Evolutionary conservation across 2,888 invertebrate genomes (phyloP), one percentile per base, ranked within the genome.

Genomic region (Gastracanthus pulcherrimus): DNA sequence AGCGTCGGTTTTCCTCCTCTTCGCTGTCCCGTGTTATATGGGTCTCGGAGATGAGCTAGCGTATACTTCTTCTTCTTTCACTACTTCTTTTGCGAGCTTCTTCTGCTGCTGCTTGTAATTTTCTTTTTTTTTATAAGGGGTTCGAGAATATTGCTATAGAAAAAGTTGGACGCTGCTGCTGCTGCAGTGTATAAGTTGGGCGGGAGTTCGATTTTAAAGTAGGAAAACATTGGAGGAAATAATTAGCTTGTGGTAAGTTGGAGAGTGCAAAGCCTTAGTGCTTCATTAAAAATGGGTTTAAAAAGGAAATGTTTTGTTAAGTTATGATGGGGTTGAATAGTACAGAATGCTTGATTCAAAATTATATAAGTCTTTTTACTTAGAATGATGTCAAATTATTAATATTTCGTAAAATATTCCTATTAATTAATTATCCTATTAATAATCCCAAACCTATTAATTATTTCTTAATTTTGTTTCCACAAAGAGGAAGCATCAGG

Each of bases 21-120:
- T 31, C n/a, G n/a, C 41, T 74, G 48, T 64, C 41, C 75, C 48
- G 48, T 67, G 51, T 41, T 62, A 80, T 69, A 74, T 19, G 31
- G 45, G 34, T 60, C 58, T 71, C 26, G 26, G 38, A 67, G 69
- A 70, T 69, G 74, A 78, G 72, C 81, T 81, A 64, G 76, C 13
- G 51, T 58, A 51, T 45, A 75, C 31, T 60, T 29, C 13, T 31
- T 60, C 29, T 60, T 16, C 60, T 16, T 31, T 31, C n/a, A 1
- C 41, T 26, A 2, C 19, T 48, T 26, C 38, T n/a, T n/a, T n/a
- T 26, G 26, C 51, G 19, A 58, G 36, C 34, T 19, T 16, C 66
- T 76, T 55, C 51, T n/a, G n/a, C n/a, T 51, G 41, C 11, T 29
- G 29, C 13, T 60, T 29, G 29, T 60, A 60, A 29, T 64, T 23